Base-by-base conservation (phyloP, 2,888 invertebrate species). In the Harpalus rufipes region DNA sequence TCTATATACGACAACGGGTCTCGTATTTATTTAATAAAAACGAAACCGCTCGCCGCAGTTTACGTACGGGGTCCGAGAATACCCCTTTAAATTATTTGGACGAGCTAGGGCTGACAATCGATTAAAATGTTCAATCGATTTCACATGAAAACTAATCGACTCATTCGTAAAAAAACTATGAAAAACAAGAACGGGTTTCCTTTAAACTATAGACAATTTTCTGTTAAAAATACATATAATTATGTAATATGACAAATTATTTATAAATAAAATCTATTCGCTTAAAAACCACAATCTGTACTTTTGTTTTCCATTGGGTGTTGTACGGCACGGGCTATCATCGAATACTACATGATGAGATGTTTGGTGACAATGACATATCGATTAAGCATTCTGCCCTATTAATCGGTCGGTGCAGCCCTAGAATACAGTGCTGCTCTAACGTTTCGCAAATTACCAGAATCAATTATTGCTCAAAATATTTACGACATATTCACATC, bases 101-200 rank as follows among this genome's bases (percentile, higher is more conserved):
- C 59, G 84, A 84, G 85, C 87, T 88, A 88, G 88, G 88, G 88
- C 87, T 88, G 89, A 89, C 89, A 89, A 89, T 89, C 89, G 89
- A 87, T 87, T 84, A 84, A 78, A 84, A 84, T 84, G 84, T 84
- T 84, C 84, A 84, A 84, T 84, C 84, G 84, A 84, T 84, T 51
- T 84, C 56, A 84, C 78, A 25, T 63, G 65, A 76, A 84, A 51
- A 65, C 39, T 76, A 83, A 58, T 44, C 68, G 68, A 68, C 44
- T 41, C 12, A 83, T 74, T 61, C 58, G 41, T 59, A 76, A 21
- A 82, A 82, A 51, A 81, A 68, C 59, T 74, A 82, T 59, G 72
- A 74, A 82, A 56, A 74, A 61, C 41, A 58, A 80, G 56, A 80
- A 84, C 84, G 84, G 76, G 76, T 84, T 84, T 84, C 78, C 84